Evolutionary conservation across 2,113 vertebrate species (phyloP), one percentile per base, ranked within the genome.

Genomic region (Neolamprologus brichardi): DNA sequence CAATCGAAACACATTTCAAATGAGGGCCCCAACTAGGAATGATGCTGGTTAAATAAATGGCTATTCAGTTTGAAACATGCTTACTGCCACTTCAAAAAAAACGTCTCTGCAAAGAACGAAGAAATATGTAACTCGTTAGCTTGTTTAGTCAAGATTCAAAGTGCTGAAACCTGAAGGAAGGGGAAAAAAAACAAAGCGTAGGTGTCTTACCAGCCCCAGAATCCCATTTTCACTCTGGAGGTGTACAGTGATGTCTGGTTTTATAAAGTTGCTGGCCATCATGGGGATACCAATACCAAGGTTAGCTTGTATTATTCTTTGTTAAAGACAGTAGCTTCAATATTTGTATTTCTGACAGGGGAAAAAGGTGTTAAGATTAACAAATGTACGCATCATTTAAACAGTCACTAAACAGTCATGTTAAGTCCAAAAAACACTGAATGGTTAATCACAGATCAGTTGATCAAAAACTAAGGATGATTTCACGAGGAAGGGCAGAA

Each of bases 191-290:
- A 75, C 4, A 2, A 79, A 44, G 7, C 4, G 39, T 10, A 18
- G 37, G 20, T 3, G 81, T 88, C 98, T 98, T 97, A 99, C 99
- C 98, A 99, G 95, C 91, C 99, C 99, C 88, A 99, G 94, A 92
- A 99, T 97, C 86, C 99, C 98, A 93, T 99, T 99, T 97, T 99
- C 99, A 94, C 98, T 99, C 95, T 99, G 99, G 70, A 99, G 97
- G 92, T 99, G 97, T 56, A 99, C 98, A 9, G 97, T 98, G 92
- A 99, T 99, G 83, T 98, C 96, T 51, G 97, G 96, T 88, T 97
- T 98, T 91, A 99, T 99, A 89, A 98, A 99, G 95, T 99, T 99
- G 94, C 99, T 99, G 85, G 99, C 98, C 96, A 99, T 80, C 93
- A 99, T 97, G 6, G 99, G 99, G 82, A 99, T 99, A 80, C 99